Conservation (phyloP, 2,113 vertebrate species). For the Alces alces region DNA sequence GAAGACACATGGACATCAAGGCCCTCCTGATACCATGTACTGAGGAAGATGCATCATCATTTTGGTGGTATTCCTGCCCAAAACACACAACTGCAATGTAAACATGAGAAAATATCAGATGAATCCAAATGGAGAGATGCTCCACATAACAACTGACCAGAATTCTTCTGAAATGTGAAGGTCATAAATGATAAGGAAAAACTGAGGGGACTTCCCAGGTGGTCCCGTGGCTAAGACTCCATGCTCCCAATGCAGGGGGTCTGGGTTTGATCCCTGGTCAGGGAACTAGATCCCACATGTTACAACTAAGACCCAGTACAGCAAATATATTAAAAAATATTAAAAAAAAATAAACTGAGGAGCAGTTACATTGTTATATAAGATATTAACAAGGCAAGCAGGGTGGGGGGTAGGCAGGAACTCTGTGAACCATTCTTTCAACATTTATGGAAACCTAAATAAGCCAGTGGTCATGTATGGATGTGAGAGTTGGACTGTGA, state of each 20-base stretch:
- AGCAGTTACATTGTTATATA: fast-evolving
- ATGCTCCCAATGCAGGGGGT: not conserved
- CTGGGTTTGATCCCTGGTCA: not conserved
- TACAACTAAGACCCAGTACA: not conserved
- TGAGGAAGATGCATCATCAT: not conserved
- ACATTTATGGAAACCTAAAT: not conserved
- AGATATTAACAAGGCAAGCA: not conserved
- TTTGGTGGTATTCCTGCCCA: not conserved
- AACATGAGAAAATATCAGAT: not conserved
- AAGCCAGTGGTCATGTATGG: too few species aligned
- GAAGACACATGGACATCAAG: not conserved
- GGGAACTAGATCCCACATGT: not conserved
- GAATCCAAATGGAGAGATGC: not conserved
- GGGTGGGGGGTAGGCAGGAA: not conserved
- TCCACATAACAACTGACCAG: not conserved
- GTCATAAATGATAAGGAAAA: not conserved
- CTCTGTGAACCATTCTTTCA: not conserved
- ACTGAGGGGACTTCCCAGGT: not conserved
- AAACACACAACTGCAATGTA: not conserved
- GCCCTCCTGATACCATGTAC: not conserved
- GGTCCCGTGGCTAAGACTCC: not conserved
- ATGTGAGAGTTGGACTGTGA: too few species aligned
- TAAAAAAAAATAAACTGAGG: not conserved
- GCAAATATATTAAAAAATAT: not conserved
- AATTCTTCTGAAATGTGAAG: not conserved